phyloP scores from a whole-genome alignment of 2,113 vertebrate species.

The Furnarius figulus region DNA sequence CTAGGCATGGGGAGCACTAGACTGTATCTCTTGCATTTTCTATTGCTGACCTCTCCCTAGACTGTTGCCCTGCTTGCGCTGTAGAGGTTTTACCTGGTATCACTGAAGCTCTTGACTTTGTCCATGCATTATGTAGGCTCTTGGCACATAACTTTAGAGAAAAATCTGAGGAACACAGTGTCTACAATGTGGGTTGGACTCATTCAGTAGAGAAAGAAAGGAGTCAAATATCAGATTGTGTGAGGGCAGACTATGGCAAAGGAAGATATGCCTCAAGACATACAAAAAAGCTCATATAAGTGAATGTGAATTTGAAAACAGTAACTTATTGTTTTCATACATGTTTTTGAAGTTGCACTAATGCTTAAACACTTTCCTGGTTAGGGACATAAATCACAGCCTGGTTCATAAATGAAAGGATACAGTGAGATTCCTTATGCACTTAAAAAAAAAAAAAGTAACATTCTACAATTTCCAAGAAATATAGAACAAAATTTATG shows the following conservation, averaged over 20 bases:
- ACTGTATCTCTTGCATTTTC: background rate
- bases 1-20: rapidly evolving
- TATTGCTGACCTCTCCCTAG: rapidly evolving
- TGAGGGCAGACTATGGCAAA: background rate
- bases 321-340: background rate
- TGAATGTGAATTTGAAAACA: background rate
- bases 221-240: background rate
- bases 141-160: background rate
- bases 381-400: background rate
- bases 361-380: background rate
- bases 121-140: too few species aligned
- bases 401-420: background rate
- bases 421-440: background rate
- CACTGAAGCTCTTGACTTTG: background rate
- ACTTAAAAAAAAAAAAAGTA: background rate
- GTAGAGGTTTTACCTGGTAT: background rate
- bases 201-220: background rate
- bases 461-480: background rate
- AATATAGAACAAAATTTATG: background rate
- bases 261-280: background rate
- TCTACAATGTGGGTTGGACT: background rate
- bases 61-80: background rate
- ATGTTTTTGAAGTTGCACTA: background rate
- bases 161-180: background rate
- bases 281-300: background rate